Conservation (phyloP, 2,888 invertebrate genomes). For the Melipona beecheii region DNA sequence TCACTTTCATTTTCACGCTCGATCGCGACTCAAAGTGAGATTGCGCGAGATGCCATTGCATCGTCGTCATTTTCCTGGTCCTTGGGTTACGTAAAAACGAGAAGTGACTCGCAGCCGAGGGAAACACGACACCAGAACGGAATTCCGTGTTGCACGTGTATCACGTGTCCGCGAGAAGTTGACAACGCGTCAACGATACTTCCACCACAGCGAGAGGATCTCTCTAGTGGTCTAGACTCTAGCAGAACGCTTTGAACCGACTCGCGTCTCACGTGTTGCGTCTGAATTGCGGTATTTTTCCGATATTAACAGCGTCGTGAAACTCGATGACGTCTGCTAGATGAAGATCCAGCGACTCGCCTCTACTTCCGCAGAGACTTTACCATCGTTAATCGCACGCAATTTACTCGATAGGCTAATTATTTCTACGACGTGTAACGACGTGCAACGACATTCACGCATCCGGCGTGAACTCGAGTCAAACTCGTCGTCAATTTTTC, state of each 20-base stretch:
- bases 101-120: background rate
- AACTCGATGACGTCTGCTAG: slow-evolving; percentile 27
- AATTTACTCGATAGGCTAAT: slow-evolving; percentile 4
- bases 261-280: background rate
- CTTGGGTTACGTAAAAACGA: slow-evolving; percentile 54
- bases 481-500: slow-evolving; percentile 22
- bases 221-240: too few relatives aligned
- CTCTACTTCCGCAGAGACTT: slow-evolving; percentile 13
- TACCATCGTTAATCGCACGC: background rate
- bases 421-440: background rate
- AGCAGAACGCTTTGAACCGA: slow-evolving; percentile 1
- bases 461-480: slow-evolving; percentile 5
- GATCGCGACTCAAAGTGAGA: background rate
- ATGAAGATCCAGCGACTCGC: slow-evolving; percentile 27
- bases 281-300: slow-evolving; percentile 39
- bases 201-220: background rate
- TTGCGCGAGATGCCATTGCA: slow-evolving; percentile 16
- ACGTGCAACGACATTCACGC: background rate
- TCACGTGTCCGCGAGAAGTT: background rate
- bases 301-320: slow-evolving; percentile 22
- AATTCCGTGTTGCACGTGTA: slow-evolving; percentile 28
- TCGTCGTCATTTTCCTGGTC: slow-evolving; percentile 52
- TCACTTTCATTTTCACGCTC: slow-evolving; percentile 42
- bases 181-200: slow-evolving; percentile 18
- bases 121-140: slow-evolving; percentile 6